Base-by-base conservation (phyloP, 2,113 vertebrate species). In the Plecotus auritus region DNA sequence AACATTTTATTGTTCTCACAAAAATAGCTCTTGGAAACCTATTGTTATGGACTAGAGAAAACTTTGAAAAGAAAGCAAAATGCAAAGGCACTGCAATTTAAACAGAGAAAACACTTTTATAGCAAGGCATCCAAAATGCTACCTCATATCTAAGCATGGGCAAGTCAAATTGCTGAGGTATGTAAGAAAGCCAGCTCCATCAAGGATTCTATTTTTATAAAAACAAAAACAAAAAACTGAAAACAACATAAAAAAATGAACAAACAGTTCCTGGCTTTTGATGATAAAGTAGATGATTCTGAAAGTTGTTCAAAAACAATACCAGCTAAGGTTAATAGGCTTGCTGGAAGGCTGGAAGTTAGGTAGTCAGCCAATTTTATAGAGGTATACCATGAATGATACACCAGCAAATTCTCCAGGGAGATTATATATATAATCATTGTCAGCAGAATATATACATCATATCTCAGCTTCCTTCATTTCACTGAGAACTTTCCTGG, bases 161-260 rank as follows among this genome's bases (percentile, higher is more conserved):
- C 11, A 85, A 76, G 51, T 89, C 72, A 88, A 89, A 93, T 72
- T 90, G 93, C 91, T 93, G 94, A 96, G 47, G 16, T 88, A 80
- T 28, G 56, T 56, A 86, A 88, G 83, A 95, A 96, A 97, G 30
- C 17, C n/a, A 49, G 20, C 18, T 82, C 59, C 40, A 91, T 74
- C 70, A 86, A 91, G 66, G 18, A 93, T 70, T 94, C 76, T 87
- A 91, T 67, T 88, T 88, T 64, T 80, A 94, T 37, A 22, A n/a
- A 40, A 35, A 16, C 59, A 56, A 40, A 45, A 73, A 28, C 12
- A 30, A 9, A 37, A 30, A 35, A 90, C 32, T 32, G 67, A 88
- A 96, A 96, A 82, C 37, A 97, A 90, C 42, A 81, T 72, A 91
- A 92, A 94, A 91, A 81, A 93, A 81, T 93, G 83, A 95, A 88